phyloP scores from a whole-genome alignment of 2,888 invertebrate genomes.

The Amaurobius ferox region DNA sequence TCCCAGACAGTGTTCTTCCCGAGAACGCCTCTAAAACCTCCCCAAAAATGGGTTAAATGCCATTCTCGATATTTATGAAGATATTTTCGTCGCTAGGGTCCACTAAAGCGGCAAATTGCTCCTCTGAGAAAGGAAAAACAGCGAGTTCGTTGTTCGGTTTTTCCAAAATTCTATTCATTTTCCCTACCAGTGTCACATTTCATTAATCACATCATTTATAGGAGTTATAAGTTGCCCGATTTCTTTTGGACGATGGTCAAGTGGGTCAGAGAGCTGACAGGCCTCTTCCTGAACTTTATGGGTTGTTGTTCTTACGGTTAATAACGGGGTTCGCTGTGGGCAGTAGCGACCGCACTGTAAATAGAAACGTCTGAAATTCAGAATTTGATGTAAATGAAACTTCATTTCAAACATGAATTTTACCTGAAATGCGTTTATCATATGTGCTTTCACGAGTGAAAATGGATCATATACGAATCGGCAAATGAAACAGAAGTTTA shows the following conservation, averaged over 20 bases:
- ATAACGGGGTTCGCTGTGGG: too few species aligned
- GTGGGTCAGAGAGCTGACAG: background rate
- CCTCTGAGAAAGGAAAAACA: background rate
- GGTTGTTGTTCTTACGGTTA: background rate
- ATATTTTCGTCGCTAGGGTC: background rate
- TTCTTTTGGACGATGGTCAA: background rate
- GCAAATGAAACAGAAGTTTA: too few species aligned
- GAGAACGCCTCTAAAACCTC: background rate
- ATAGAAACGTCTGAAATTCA: too few species aligned
- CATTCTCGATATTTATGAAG: background rate
- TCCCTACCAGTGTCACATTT: background rate
- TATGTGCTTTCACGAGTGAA: too few species aligned
- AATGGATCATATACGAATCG: too few species aligned
- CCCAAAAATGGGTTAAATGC: background rate
- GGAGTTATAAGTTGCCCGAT: background rate
- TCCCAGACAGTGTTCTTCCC: too few species aligned
- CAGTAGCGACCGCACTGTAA: too few species aligned
- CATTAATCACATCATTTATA: background rate
- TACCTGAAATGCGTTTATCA: too few species aligned
- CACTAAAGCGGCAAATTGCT: background rate
- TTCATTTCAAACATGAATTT: too few species aligned
- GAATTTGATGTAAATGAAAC: too few species aligned
- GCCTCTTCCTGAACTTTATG: background rate
- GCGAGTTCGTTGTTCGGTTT: background rate
- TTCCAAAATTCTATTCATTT: background rate